Evolutionary conservation across 2,797 vertebrate genomes (phyloP), one percentile per base, ranked within the genome.

Genomic region (Rhadinocentrus ornatus): DNA sequence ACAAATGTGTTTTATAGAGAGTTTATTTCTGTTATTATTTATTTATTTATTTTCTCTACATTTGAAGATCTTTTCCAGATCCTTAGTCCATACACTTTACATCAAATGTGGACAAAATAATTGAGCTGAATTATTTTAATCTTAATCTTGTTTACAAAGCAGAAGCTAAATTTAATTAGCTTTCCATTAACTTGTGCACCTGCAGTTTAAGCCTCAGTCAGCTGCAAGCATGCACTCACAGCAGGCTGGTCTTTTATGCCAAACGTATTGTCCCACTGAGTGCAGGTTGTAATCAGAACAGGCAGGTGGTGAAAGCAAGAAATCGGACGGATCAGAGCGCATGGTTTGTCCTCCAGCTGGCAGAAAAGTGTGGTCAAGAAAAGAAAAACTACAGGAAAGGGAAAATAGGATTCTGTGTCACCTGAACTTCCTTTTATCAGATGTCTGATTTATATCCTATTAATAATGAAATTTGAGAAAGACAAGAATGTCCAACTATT

Each of bases 181-280:
- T 71, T 73, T 75, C 62, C 57, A 66, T 88, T 66, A 66, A 59
- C 54, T 55, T 20, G 69, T 74, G 50, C 77, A 84, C 66, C 75
- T 84, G 84, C 68, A 74, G 84, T 63, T 77, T 72, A 60, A 75
- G 69, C 78, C 75, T 81, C 64, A n/a, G 62, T 57, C 67, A n/a
- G 68, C 35, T 35, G 16, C 66, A 29, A 26, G 29, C 54, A 31
- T 37, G 27, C 9, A 20, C 58, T 62, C 78, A 53, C 77, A 73
- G 75, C 66, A 50, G 69, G 75, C 52, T 4, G 10, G 24, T 62
- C 56, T 70, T 67, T 69, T 66, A 76, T 66, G 52, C 73, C 75
- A 78, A 71, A 64, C 24, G 39, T 27, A 46, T 71, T 4, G 4
- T 62, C 63, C 71, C 66, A 39, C 64, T 65, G 65, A 65, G 66